These are phyloP conservation scores for Aphis craccivora DNA, from an alignment of 1,140 invertebrate species.

Conservation along the genomic window DNA sequence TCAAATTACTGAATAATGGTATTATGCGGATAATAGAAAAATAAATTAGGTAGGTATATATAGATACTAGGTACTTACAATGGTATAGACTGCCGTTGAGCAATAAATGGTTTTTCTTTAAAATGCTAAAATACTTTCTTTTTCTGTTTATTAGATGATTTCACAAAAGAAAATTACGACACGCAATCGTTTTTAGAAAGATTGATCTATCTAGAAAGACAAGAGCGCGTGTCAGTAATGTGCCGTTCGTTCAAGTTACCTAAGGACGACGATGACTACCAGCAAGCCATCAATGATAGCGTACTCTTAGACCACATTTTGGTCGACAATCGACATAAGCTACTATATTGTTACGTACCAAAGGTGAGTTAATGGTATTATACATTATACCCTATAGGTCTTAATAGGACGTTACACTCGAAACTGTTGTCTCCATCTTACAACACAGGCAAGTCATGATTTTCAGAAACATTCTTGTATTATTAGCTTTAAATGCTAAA, in stretches of 20 bases:
- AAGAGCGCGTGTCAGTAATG: conserved; percentile 61
- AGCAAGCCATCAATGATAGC: conserved; percentile 59
- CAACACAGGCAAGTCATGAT: not conserved
- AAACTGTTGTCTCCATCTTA: not conserved
- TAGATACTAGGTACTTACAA: not conserved
- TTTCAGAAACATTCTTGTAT: not conserved
- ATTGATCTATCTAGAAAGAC: conserved; percentile 60
- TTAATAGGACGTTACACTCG: not conserved
- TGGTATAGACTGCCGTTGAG: not conserved
- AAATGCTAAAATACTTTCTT: not conserved
- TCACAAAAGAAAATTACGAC: conserved; percentile 20
- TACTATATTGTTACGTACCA: conserved; percentile 92
- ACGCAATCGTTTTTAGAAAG: conserved; percentile 54
- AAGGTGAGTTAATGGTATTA: conserved; percentile 71
- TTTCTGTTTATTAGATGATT: not conserved
- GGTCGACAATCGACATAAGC: conserved; percentile 80
- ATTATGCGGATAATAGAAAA: not conserved
- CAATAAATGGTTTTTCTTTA: not conserved
- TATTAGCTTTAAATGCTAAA: not conserved
- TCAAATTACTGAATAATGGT: not conserved
- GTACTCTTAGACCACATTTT: conserved; percentile 74
- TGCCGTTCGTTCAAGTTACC: conserved; percentile 57
- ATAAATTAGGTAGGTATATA: not conserved
- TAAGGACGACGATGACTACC: conserved; percentile 16
- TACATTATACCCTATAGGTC: not conserved